These are phyloP conservation scores for Coboldia fuscipes DNA, from an alignment of 1,140 invertebrate genomes.

Conservation along the genomic window DNA sequence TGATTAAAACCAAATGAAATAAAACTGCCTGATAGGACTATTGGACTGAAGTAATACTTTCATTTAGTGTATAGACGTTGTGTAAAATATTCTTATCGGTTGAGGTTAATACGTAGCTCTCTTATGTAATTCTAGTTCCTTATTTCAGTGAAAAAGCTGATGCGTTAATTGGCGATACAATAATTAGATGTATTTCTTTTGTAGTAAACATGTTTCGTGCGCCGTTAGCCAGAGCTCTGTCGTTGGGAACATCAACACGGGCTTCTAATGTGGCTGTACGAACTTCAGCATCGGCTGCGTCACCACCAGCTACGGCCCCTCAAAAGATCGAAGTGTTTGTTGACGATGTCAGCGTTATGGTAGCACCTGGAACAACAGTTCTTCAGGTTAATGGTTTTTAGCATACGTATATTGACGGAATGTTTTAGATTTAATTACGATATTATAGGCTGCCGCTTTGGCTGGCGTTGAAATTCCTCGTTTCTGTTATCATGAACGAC, in stretches of 20 bases:
- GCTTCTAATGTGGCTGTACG: conserved; percentile 15
- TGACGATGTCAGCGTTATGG: conserved; percentile 86
- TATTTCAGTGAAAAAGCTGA: no score
- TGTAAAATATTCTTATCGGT: no score
- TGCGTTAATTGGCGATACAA: no score
- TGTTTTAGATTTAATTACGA: conserved; percentile 1
- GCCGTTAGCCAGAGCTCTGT: conserved; percentile 26
- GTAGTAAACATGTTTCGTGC: conserved; percentile 33
- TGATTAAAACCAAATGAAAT: no score
- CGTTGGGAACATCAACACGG: conserved; percentile 16
- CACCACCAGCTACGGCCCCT: conserved; percentile 30
- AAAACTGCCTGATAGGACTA: no score
- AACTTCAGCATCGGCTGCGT: conserved; percentile 18
- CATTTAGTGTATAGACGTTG: no score
- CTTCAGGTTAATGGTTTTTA: conserved; percentile 54
- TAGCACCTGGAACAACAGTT: conserved; percentile 91
- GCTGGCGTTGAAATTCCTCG: conserved; percentile 94
- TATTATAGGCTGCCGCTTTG: conserved; percentile 69
- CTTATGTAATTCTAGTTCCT: no score
- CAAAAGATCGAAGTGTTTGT: conserved; percentile 93
- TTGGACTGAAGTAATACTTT: no score
- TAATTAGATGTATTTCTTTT: no score
- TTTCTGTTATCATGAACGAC: conserved; percentile 97
- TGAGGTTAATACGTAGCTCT: no score
- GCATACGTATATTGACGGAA: conserved; percentile 2